Conservation (phyloP, 2,888 invertebrate genomes). For the Drosophila nr. medialis region DNA sequence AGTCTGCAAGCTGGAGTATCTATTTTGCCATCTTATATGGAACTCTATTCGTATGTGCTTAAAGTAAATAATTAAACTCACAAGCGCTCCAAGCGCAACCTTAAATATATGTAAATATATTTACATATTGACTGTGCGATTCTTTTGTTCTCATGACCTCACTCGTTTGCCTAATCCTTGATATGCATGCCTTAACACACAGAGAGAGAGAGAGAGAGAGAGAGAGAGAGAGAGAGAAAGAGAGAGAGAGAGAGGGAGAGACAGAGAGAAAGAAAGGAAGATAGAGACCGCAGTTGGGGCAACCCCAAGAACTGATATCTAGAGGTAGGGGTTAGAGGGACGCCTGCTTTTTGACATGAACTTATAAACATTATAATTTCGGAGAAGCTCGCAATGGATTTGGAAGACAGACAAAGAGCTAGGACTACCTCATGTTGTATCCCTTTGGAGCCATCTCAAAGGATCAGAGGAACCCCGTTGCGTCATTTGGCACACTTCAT, state of each 20-base stretch:
- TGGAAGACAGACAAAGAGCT: too few relatives aligned
- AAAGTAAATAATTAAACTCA: conserved; percentile 27
- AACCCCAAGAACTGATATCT: too few relatives aligned
- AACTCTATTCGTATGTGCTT: conserved; percentile 15
- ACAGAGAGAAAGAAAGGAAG: not conserved
- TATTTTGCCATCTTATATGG: conserved; percentile 11
- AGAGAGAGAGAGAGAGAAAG: too few relatives aligned
- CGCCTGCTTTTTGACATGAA: too few relatives aligned
- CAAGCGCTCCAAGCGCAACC: conserved; percentile 29
- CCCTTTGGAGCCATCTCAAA: too few relatives aligned
- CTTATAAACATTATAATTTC: too few relatives aligned
- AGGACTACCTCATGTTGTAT: too few relatives aligned
- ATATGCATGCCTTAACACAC: conserved; percentile 41
- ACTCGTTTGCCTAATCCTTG: conserved; percentile 45
- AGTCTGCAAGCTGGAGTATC: conserved; percentile 5
- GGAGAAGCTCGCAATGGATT: too few relatives aligned
- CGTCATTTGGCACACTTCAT: too few relatives aligned
- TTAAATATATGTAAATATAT: conserved; percentile 50
- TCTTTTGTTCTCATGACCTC: conserved; percentile 62
- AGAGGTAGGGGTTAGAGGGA: too few relatives aligned
- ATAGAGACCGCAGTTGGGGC: too few relatives aligned
- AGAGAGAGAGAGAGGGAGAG: too few relatives aligned
- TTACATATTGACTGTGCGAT: conserved; percentile 25
- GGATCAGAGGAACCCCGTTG: not conserved
- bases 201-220: not conserved